Evolutionary conservation across 1,140 invertebrate genomes (phyloP), one percentile per base, ranked within the genome.

Genomic region (fruit fly (Drosophila melanogaster)): DNA sequence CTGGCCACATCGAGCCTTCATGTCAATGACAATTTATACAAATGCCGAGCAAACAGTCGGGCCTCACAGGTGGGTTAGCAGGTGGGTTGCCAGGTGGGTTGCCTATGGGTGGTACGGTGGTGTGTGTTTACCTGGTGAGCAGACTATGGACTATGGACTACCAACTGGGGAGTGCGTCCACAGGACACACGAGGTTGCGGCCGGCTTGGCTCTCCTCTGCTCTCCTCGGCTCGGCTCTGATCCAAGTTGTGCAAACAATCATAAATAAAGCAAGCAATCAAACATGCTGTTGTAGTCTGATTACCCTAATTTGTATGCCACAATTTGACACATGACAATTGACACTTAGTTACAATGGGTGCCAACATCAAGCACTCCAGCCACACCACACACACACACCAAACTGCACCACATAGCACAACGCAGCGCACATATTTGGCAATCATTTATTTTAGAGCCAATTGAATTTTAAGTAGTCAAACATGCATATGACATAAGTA

Each of bases 191-290:
- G 49, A 55, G 38, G 38, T 67, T 41, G 67, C 54, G 60, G 61
- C 56, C 24, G 19, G 24, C 26, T 33, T 17, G 17, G 15, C 41
- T 22, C 19, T 22, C 19, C 19, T 22, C 19, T 22, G 15, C 41
- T 22, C 19, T 22, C 19, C 19, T 22, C 19, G 2, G 15, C 41
- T 19, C 33, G 37, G 14, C 35, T 53, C 6, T 26, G 43, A 50
- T 60, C 60, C 35, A 50, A 77, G 74, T 53, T 77, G 74, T 51
- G 74, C 73, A 77, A 77, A 77, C 74, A 77, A 69, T 77, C 75
- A 77, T 77, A 78, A 78, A 78, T 78, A 78, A 78, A 77, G 75
- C 75, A 78, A 78, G 76, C 76, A 78, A 78, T 78, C 76, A 78
- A 78, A 78, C 74, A 78, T 78, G 62, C 76, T 78, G 76, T 77